Evolutionary conservation across 2,113 vertebrate species (phyloP).

Genomic region (Egretta garzetta): DNA sequence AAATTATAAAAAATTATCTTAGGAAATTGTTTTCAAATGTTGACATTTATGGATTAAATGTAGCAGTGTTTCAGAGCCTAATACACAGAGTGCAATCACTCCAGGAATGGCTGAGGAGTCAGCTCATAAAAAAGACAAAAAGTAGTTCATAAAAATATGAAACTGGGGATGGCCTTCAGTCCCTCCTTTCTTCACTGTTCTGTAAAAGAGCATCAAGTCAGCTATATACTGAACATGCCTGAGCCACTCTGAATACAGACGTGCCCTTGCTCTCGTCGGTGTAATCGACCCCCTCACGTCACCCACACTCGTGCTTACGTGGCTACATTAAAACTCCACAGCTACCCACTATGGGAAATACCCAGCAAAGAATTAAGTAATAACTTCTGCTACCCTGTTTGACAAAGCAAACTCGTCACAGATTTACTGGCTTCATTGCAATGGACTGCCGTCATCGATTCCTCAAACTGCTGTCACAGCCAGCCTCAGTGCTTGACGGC

Average conservation of each 20-base stretch:
- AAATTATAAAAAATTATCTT: not conserved
- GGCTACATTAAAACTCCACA: not conserved
- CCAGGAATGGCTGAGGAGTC: not conserved
- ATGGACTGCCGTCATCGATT: not conserved
- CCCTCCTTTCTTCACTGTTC: not conserved
- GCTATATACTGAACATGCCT: not conserved
- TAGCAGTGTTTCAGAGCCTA: not conserved
- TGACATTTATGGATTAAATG: not conserved
- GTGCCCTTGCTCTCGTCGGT: fast-evolving
- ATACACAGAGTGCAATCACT: not conserved
- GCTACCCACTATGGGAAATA: not conserved
- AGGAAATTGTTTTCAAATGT: not conserved
- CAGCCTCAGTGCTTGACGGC: not conserved
- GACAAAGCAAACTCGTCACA: not conserved
- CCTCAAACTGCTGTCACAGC: not conserved
- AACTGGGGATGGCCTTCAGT: not conserved
- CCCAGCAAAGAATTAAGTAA: not conserved
- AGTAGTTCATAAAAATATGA: not conserved
- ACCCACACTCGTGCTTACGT: fast-evolving
- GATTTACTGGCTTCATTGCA: not conserved
- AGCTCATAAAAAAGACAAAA: not conserved
- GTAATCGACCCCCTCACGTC: not conserved
- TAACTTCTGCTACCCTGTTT: conserved; percentile 9
- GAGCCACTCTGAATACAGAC: not conserved
- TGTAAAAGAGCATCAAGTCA: not conserved